phyloP scores from a whole-genome alignment of 2,888 invertebrate genomes.

The Agrypnus murinus region DNA sequence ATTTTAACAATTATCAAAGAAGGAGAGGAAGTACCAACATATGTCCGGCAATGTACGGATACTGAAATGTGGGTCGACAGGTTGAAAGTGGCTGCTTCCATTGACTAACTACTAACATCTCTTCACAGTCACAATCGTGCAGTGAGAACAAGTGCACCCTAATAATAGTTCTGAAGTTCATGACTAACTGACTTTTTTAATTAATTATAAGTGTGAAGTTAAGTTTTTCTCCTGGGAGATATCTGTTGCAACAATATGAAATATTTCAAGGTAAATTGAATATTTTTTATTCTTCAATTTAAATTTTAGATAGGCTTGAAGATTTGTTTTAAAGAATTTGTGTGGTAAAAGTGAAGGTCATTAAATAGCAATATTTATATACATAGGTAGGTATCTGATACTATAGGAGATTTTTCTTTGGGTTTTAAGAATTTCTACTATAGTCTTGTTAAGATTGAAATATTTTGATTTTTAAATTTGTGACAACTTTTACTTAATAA shows the following conservation, averaged over 20 bases:
- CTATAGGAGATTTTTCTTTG: slow-evolving; percentile 4
- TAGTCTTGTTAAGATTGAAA: slow-evolving; percentile 3
- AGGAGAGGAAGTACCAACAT: slow-evolving; percentile 52
- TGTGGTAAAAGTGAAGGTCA: slow-evolving; percentile 16
- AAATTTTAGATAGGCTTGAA: too few relatives aligned
- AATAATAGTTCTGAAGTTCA: slow-evolving; percentile 31
- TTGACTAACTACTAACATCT: slow-evolving; percentile 50
- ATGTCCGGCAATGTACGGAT: slow-evolving; percentile 54
- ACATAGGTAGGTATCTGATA: too few relatives aligned
- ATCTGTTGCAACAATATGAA: slow-evolving; percentile 36
- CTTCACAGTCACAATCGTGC: slow-evolving; percentile 54
- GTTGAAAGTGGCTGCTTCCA: slow-evolving; percentile 57
- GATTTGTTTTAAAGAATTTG: background rate
- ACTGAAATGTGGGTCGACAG: slow-evolving; percentile 56
- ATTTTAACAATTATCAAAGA: slow-evolving; percentile 49
- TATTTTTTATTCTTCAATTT: slow-evolving; percentile 21
- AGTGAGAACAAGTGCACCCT: slow-evolving; percentile 50
- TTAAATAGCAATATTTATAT: background rate
- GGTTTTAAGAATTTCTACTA: background rate
- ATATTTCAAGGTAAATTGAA: slow-evolving; percentile 47
- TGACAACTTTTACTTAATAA: slow-evolving; percentile 23
- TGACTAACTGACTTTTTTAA: too few relatives aligned
- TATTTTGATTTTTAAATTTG: slow-evolving; percentile 4
- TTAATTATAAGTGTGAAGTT: slow-evolving; percentile 18
- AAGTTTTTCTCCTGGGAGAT: slow-evolving; percentile 28